phyloP scores from a whole-genome alignment of 2,113 vertebrate genomes.

The Muscicapa adusta region DNA sequence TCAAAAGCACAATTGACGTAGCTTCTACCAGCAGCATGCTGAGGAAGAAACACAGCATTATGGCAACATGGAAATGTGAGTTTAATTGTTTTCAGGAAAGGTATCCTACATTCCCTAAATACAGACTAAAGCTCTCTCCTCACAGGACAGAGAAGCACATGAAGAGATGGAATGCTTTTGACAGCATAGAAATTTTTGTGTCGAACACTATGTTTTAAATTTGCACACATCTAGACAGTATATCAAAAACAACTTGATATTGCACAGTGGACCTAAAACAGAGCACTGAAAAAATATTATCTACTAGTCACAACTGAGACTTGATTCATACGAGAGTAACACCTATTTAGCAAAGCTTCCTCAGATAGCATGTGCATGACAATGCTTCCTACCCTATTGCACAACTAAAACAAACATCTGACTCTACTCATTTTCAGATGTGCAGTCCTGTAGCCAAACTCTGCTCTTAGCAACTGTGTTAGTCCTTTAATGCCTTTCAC shows the following conservation, averaged over 20 bases:
- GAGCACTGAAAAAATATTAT: not conserved
- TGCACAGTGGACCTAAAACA: not conserved
- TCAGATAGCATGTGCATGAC: not conserved
- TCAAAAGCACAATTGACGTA: rapidly evolving
- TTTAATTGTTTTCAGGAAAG: not conserved
- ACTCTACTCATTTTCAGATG: not conserved
- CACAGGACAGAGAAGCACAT: not conserved
- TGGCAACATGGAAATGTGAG: not conserved
- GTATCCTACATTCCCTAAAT: not conserved
- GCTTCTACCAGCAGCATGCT: not conserved
- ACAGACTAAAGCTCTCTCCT: not conserved
- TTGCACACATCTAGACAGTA: not conserved
- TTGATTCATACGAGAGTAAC: not conserved
- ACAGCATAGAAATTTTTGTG: not conserved
- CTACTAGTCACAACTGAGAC: not conserved
- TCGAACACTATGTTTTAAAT: not conserved
- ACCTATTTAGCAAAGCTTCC: not conserved
- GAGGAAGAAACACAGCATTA: not conserved
- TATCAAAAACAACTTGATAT: not conserved
- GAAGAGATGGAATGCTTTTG: not conserved
- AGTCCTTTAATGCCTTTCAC: not conserved
- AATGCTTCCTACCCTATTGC: not conserved
- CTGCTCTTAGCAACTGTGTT: not conserved
- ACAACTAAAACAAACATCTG: not conserved
- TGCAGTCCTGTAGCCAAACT: not conserved